Base-by-base conservation (phyloP, 2,888 invertebrate genomes). In the Hemithea aestivaria region DNA sequence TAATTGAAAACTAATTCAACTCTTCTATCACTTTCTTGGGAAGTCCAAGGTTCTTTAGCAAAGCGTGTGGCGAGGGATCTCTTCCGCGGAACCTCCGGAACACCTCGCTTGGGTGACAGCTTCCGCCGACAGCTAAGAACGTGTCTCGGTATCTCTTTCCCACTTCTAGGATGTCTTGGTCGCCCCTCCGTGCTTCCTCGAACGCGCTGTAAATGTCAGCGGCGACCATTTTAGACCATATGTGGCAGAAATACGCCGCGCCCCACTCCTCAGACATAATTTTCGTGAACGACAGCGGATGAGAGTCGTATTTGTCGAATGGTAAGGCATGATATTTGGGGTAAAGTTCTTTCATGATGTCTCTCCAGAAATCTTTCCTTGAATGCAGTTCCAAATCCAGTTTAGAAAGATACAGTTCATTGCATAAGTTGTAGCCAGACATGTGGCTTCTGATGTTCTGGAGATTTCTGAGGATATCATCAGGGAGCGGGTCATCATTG, bases 61-160 rank as follows among this genome's bases (percentile, higher is more conserved):
- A 76, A 0, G 96, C 95, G 64, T 94, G 92, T 0, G 94, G 92
- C 1, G 94, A 94, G 0, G 97, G 97, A 80, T 98, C 97, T 31
- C 98, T 89, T 1, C 98, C 98, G 47, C 96, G 89, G 79, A 98
- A 98, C 64, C 93, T 90, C 39, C 97, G 89, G 79, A 98, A 98
- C 4, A 96, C 91, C 82, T 97, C 95, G 45, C 90, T 91, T 0
- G 96, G 92, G 50, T 94, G 91, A 50, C 92, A 90, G 45, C 93
- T 92, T 2, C 97, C 96, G 5, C 96, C 97, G 2, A 91, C 87
- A 0, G 94, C 89, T 45, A 98, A 88, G 79, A 94, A 96, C 1
- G 96, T 96, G 39, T 95, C 92, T 51, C 94, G 90, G 65, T 94
- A 97, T 43, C 94, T 87, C 56, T 88, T 89, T 0, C 93, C 93